Base-by-base conservation (phyloP, 2,113 vertebrate genomes). In the Pogonocichla stellata region DNA sequence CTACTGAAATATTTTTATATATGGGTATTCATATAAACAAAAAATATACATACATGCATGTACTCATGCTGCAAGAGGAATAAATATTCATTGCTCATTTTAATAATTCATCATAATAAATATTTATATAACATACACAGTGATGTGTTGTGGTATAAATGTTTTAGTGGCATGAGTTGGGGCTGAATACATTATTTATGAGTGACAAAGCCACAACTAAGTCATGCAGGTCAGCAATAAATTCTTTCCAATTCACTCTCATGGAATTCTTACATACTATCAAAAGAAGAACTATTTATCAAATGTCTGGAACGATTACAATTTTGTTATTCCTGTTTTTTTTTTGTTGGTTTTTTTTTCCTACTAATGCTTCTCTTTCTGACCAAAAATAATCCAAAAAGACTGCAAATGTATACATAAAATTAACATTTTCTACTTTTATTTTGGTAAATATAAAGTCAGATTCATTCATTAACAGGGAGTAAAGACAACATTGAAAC, bases 71-170 rank as follows among this genome's bases (percentile, higher is more conserved):
- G 84, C 67, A 91, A 72, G 62, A 83, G 64, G 67, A 95, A 96
- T 96, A 96, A 97, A 96, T 97, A 97, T 97, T 97, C 95, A 97
- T 95, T 86, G 47, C 64, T 92, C 29, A 67, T 95, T 96, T 97
- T 92, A 97, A 97, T 97, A 97, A 96, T 97, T 97, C 93, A 97
- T 95, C 31, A 75, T 97, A 96, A 97, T 97, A 97, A 97, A 97
- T 97, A 97, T 97, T 97, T 97, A 97, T 97, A 94, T 93, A 97
- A 96, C 95, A 96, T 97, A 95, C 95, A 97, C 87, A 94, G 85
- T 93, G 91, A 90, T 94, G 91, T 96, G 95, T 90, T 96, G 90
- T 61, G 67, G 80, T 96, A 97, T 97, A 95, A 97, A 97, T 95
- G 95, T 97, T 97, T 97, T 94, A 97, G 95, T 97, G 96, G 84